Evolutionary conservation across 2,797 vertebrate genomes (phyloP).

Genomic region (Tinamus major): DNA sequence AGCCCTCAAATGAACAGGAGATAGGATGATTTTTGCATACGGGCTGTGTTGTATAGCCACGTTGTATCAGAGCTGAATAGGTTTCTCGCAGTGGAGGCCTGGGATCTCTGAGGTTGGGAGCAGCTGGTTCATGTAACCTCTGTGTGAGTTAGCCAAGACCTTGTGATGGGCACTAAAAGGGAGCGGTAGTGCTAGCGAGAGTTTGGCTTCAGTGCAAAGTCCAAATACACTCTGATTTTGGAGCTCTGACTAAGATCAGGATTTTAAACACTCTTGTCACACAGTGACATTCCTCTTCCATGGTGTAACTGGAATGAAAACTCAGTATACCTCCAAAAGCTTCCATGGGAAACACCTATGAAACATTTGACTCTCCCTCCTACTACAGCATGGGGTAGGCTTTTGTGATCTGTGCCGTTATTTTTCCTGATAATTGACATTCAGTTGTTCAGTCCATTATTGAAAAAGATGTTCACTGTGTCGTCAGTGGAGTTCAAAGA

Average conservation of each 20-base stretch:
- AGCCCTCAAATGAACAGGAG: neutral
- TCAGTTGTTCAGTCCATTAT: neutral
- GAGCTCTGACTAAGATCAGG: neutral
- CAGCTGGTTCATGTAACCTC: neutral
- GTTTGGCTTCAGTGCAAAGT: neutral
- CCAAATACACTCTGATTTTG: neutral
- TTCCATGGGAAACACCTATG: neutral
- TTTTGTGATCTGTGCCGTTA: neutral
- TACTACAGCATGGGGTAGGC: neutral
- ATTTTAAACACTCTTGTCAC: neutral
- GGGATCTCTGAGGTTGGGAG: neutral
- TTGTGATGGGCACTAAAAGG: neutral
- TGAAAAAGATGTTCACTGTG: neutral
- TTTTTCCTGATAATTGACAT: neutral
- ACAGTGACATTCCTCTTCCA: neutral
- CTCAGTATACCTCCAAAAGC: neutral
- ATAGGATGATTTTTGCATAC: neutral
- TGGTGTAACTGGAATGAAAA: neutral
- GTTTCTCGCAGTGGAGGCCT: fast-evolving
- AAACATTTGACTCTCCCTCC: neutral
- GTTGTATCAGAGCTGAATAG: neutral
- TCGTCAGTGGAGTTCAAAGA: neutral
- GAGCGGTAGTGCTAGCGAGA: neutral
- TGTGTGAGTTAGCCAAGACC: neutral
- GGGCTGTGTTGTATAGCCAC: neutral